These are phyloP conservation scores for Vesta saturnalis DNA, from an alignment of 2,888 invertebrate genomes.

Conservation along the genomic window DNA sequence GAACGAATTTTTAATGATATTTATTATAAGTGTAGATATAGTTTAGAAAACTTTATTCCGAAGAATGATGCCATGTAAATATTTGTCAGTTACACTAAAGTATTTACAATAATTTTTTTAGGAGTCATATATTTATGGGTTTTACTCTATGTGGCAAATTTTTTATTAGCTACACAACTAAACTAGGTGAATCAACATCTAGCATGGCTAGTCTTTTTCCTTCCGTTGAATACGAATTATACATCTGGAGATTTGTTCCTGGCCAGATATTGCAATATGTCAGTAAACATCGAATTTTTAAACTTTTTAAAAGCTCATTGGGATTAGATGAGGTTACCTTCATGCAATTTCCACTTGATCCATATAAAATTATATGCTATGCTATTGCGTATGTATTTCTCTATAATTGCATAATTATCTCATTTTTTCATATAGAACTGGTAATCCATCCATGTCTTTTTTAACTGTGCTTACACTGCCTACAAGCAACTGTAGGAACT, in stretches of 20 bases:
- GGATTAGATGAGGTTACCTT: slow-evolving; percentile 69
- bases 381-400: slow-evolving; percentile 69
- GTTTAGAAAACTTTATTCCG: slow-evolving; percentile 48
- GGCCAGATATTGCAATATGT: slow-evolving; percentile 56
- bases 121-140: slow-evolving; percentile 94
- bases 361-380: slow-evolving; percentile 73
- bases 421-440: slow-evolving; percentile 51
- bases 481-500: slow-evolving; percentile 70
- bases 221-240: slow-evolving; percentile 57
- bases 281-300: slow-evolving; percentile 60
- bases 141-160: slow-evolving; percentile 95
- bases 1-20: slow-evolving; percentile 59
- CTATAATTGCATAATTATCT: background rate
- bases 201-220: slow-evolving; percentile 46
- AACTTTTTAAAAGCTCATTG: slow-evolving; percentile 55
- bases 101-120: slow-evolving; percentile 57
- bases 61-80: slow-evolving; percentile 44
- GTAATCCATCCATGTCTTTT: slow-evolving; percentile 66
- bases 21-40: slow-evolving; percentile 57
- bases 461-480: slow-evolving; percentile 76
- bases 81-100: background rate
- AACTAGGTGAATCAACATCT: slow-evolving; percentile 14
- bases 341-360: slow-evolving; percentile 77
- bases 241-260: slow-evolving; percentile 60
- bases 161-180: slow-evolving; percentile 80